Evolutionary conservation across 2,888 invertebrate genomes (phyloP), one percentile per base, ranked within the genome.

Genomic region (Alcis repandata): DNA sequence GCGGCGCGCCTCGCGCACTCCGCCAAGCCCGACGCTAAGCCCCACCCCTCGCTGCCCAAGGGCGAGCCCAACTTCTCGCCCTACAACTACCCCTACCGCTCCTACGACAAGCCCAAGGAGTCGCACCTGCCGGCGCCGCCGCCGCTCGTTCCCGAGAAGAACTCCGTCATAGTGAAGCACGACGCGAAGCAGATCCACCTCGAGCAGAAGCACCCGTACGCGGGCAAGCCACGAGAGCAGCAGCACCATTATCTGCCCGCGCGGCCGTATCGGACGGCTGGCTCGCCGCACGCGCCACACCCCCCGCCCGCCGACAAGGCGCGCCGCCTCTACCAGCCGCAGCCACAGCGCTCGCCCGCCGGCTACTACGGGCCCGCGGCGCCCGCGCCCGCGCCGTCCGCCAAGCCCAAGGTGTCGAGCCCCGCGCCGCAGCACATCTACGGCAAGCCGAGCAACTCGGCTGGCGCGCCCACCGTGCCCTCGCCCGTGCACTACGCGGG

Each of bases 151-250:
- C 94, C 95, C 76, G 96, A 96, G 86, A 96, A 96, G 86, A 96
- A 95, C 86, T 95, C 96, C 80, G 97, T 97, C 83, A 97, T 97
- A 85, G 97, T 97, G 68, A 96, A 97, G 83, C 96, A 96, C 85
- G 96, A 96, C 79, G 95, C 95, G 59, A 95, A 96, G 84, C 95
- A 95, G 79, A 90, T 93, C 48, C 95, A 95, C 81, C 82, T 95
- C 67, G 95, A 95, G 83, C 94, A 83, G 86, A 95, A 87, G 87
- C 94, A 84, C 66, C 91, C 88, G n/a, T 95, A 95, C 67, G 94
- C 94, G 71, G 94, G 94, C 70, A 95, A 95, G 80, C 87, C 94
- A 64, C 86, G 94, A 72, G 94, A 94, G 78, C 93, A 94, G 78
- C 93, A 91, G 70, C 86, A 91, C 6, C 94, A 95, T 74, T 95